Percentiles rank a stretch among this genome's conserved stretches.
phyloP scores from a whole-genome alignment of 1,140 invertebrate genomes.

The Catajapyx aquilonaris region DNA sequence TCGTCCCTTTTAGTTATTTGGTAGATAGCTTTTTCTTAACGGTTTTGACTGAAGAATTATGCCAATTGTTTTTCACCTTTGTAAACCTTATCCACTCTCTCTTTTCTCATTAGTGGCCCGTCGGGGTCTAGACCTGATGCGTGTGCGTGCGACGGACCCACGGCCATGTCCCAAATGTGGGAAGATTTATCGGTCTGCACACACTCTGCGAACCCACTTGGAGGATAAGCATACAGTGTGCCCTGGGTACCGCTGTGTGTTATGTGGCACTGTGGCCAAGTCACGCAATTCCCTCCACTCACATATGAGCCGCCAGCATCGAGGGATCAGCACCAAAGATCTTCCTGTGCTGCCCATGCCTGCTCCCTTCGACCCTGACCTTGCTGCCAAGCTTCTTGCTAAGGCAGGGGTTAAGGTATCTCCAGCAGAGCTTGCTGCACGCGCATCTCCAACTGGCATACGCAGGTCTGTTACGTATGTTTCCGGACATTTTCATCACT shows the following conservation, averaged over 20 bases:
- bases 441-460: conserved; percentile 61
- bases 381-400: conserved; percentile 52
- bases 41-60: too few relatives aligned
- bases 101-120: conserved; percentile 34
- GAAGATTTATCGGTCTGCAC: conserved; percentile 76
- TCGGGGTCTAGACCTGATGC: conserved; percentile 54
- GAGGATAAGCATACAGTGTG: conserved; percentile 84
- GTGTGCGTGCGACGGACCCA: conserved; percentile 72
- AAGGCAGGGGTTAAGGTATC: conserved; percentile 74
- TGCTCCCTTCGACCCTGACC: conserved; percentile 66
- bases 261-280: conserved; percentile 79
- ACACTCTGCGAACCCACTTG: conserved; percentile 68
- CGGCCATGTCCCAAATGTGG: conserved; percentile 78
- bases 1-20: too few relatives aligned
- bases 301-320: conserved; percentile 77
- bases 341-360: conserved; percentile 77
- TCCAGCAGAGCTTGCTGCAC: conserved; percentile 51
- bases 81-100: too few relatives aligned
- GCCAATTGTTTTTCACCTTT: too few relatives aligned
- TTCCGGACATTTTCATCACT: too few relatives aligned
- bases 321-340: conserved; percentile 79
- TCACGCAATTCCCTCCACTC: conserved; percentile 74
- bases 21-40: too few relatives aligned
- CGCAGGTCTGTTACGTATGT: too few relatives aligned
- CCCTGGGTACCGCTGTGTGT: conserved; percentile 70